Conservation (phyloP, 2,888 invertebrate genomes). For the Mermis nigrescens region DNA sequence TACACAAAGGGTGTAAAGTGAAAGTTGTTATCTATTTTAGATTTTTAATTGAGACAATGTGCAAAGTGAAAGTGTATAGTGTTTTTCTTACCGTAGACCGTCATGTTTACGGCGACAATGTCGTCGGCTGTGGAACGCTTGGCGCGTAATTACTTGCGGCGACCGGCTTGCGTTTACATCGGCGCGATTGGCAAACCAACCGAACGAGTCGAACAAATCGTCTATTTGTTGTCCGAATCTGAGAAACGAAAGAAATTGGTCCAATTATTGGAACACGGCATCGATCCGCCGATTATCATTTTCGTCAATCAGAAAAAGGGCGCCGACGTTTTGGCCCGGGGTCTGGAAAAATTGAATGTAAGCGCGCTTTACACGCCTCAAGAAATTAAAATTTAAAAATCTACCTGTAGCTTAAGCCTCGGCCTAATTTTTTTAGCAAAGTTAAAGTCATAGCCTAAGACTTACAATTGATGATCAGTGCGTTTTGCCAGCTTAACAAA, state of each 20-base stretch:
- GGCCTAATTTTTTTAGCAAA: no score
- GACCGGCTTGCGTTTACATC: constrained; percentile 92
- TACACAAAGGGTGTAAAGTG: no score
- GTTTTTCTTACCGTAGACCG: constrained; percentile 48
- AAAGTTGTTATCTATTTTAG: no score
- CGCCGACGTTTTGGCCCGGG: constrained; percentile 87
- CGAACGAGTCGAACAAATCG: constrained; percentile 90
- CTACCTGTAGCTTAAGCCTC: no score
- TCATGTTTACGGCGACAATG: constrained; percentile 99
- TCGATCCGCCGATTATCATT: constrained; percentile 93
- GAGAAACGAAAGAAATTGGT: constrained; percentile 86
- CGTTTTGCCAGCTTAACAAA: no score
- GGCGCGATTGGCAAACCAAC: constrained; percentile 90
- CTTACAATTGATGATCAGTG: no score
- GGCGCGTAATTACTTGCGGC: constrained; percentile 73
- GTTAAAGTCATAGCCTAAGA: no score
- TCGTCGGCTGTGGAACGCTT: constrained; percentile 88
- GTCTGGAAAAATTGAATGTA: constrained; percentile 77
- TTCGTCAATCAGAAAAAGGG: constrained; percentile 99
- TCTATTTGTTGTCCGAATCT: constrained; percentile 78
- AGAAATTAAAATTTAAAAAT: no score
- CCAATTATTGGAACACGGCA: constrained; percentile 66
- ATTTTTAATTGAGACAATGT: neutral
- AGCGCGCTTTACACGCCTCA: no score
- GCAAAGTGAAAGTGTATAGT: neutral